These are phyloP conservation scores for Kudoa iwatai DNA, from an alignment of 30 jellyfish, hydroid and myxozoan species.

Conservation along the genomic window DNA sequence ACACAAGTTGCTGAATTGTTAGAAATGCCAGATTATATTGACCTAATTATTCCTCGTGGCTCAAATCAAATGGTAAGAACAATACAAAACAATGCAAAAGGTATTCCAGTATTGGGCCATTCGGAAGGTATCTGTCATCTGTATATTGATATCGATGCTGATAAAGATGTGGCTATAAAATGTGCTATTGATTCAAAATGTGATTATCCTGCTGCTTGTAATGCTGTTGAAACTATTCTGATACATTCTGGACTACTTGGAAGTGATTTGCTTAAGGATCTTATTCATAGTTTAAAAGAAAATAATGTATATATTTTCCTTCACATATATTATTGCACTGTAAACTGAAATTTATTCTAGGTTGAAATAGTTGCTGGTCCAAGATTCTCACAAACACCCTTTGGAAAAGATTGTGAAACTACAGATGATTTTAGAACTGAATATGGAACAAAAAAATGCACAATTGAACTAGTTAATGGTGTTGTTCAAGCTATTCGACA, in stretches of 20 bases:
- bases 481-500: conserved; percentile 63
- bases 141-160: conserved; percentile 64
- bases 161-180: conserved; percentile 27
- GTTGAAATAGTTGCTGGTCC: conserved; percentile 82
- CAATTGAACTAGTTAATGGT: conserved; percentile 55
- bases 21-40: conserved; percentile 22
- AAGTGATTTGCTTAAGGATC: conserved; percentile 32
- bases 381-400: conserved; percentile 37
- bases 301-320: conserved; percentile 22
- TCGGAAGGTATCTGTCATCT: conserved; percentile 83
- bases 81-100: conserved; percentile 21
- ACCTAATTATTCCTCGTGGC: conserved; percentile 75
- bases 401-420: conserved; percentile 72
- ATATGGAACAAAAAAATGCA: conserved; percentile 30
- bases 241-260: conserved; percentile 32
- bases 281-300: conserved; percentile 15
- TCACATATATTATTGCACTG: no score
- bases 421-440: conserved; percentile 32
- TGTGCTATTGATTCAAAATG: conserved; percentile 68
- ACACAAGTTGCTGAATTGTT: conserved; percentile 37
- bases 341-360: no score
- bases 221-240: conserved; percentile 59
- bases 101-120: conserved; percentile 73
- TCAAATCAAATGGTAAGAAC: conserved; percentile 44
- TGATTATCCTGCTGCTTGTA: conserved; percentile 89